Evolutionary conservation across 2,113 vertebrate genomes (phyloP).

Genomic region (Calidris pugnax): DNA sequence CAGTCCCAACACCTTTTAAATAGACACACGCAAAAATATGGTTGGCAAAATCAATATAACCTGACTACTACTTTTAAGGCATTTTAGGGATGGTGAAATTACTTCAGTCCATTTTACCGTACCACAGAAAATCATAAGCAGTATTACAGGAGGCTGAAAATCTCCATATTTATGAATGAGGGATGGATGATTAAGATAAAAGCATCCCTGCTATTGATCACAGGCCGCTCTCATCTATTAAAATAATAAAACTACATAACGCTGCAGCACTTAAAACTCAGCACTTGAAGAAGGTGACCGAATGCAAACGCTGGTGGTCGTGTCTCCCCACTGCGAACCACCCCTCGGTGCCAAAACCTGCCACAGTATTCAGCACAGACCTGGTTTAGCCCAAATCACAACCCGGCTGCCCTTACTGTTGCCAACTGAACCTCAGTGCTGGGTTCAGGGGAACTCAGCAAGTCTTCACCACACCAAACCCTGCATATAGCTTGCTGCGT

Average conservation of each 20-base stretch:
- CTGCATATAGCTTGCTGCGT: not conserved
- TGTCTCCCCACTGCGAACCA: not conserved
- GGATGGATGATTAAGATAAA: slow-evolving; percentile 65
- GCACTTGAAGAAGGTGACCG: slow-evolving; percentile 33
- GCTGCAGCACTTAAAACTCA: slow-evolving; percentile 22
- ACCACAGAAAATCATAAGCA: slow-evolving; percentile 38
- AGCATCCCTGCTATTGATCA: slow-evolving; percentile 67
- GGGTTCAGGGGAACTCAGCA: not conserved
- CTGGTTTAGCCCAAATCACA: not conserved
- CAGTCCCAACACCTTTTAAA: not conserved
- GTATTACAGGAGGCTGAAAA: slow-evolving; percentile 32
- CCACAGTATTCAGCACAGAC: fast-evolving
- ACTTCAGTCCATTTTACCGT: not conserved
- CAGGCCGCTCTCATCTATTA: slow-evolving; percentile 55
- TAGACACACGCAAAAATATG: not conserved
- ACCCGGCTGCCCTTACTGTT: not conserved
- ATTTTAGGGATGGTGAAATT: slow-evolving; percentile 27
- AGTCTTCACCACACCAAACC: not conserved
- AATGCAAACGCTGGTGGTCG: not conserved
- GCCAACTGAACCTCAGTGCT: not conserved
- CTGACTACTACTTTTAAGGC: not conserved
- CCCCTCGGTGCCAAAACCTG: not conserved
- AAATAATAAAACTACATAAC: slow-evolving; percentile 62
- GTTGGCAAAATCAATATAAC: slow-evolving; percentile 15
- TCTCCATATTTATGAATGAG: slow-evolving; percentile 66